These are phyloP conservation scores for Cassiopea andromeda DNA, from an alignment of 30 jellyfish, hydroid and myxozoan genomes.

Conservation along the genomic window DNA sequence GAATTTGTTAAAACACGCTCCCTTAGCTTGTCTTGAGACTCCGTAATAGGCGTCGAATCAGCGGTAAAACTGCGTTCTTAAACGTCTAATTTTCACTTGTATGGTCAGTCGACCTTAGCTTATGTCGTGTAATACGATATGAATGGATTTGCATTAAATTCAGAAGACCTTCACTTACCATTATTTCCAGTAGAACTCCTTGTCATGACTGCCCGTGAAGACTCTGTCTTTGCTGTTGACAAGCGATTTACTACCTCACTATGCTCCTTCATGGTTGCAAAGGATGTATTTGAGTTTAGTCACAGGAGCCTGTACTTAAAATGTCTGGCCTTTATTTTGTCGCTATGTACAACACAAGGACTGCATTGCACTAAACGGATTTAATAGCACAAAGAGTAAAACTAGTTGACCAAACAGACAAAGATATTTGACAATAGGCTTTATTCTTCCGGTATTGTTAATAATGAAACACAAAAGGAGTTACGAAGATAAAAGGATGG, in stretches of 20 bases:
- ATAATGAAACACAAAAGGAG: background rate
- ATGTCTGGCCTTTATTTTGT: background rate
- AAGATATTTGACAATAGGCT: constrained; percentile 8
- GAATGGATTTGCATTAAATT: too few relatives aligned
- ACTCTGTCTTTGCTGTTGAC: constrained; percentile 38
- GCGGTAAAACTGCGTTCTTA: too few relatives aligned
- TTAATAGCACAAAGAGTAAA: background rate
- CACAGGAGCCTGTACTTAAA: background rate
- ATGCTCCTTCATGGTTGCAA: constrained; percentile 20
- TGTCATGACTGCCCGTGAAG: constrained; percentile 16
- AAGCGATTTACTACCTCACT: constrained; percentile 1
- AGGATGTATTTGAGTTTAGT: background rate
- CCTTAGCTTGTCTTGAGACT: too few relatives aligned
- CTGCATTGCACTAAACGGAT: background rate
- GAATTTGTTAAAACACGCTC: too few relatives aligned
- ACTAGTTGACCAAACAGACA: constrained; percentile 26
- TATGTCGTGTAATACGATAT: too few relatives aligned
- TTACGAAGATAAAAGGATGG: background rate
- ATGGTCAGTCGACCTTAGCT: too few relatives aligned
- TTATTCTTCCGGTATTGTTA: constrained; percentile 31
- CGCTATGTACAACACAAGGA: background rate
- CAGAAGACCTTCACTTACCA: constrained; percentile 27
- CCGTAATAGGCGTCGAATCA: too few relatives aligned
- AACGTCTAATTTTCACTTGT: too few relatives aligned
- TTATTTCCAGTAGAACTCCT: constrained; percentile 26